phyloP scores from a whole-genome alignment of 2,888 invertebrate species.

The Sinhomidia bicolor region DNA sequence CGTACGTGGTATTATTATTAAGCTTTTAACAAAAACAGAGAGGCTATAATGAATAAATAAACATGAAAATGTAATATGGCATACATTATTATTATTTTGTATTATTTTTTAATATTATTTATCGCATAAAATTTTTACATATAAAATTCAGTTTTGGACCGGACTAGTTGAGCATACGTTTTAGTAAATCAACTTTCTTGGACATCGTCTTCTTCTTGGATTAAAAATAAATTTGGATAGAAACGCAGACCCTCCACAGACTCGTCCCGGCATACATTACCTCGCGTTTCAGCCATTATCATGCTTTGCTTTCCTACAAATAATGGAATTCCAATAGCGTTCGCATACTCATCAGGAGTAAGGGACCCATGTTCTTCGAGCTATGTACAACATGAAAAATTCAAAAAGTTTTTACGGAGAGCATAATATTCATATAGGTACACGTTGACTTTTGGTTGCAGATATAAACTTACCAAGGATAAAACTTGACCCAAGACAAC shows the following conservation, averaged over 20 bases:
- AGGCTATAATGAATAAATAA: constrained; percentile 60
- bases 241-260: constrained; percentile 96
- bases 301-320: constrained; percentile 95
- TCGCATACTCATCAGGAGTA: constrained; percentile 94
- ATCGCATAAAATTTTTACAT: not conserved
- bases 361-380: constrained; percentile 85
- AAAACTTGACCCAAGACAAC: constrained; percentile 78
- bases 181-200: not conserved
- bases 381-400: constrained; percentile 81
- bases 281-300: constrained; percentile 91
- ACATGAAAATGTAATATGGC: constrained; percentile 24
- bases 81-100: no score
- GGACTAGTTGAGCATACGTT: not conserved
- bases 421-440: not conserved
- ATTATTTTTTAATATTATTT: not conserved
- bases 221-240: constrained; percentile 90
- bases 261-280: constrained; percentile 96
- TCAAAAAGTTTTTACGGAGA: not conserved
- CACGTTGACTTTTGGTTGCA: not conserved
- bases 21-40: constrained; percentile 67
- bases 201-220: not conserved
- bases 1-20: constrained; percentile 58
- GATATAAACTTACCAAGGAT: constrained; percentile 69
- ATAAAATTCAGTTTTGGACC: not conserved
- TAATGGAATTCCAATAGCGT: constrained; percentile 91